Conservation (phyloP, 37 sponge, comb jelly and placozoan genomes). For the Axinella damicornis region DNA sequence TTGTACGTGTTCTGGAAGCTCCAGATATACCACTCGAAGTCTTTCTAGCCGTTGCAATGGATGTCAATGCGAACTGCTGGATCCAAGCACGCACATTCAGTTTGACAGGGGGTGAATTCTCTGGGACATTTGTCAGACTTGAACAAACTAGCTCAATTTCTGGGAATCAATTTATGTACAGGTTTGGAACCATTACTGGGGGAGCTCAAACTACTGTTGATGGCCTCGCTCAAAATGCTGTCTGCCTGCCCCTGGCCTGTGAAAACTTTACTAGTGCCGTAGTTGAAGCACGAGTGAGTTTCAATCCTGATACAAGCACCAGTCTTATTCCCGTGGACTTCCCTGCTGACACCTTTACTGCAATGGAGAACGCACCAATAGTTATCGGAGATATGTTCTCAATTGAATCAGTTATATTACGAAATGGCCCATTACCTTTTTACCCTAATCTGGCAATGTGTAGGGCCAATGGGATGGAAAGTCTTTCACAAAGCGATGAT, state of each 20-base stretch:
- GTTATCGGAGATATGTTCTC: not conserved
- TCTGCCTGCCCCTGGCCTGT: conserved; percentile 26
- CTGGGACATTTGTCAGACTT: too few species aligned
- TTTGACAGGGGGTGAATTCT: too few species aligned
- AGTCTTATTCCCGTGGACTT: conserved; percentile 2
- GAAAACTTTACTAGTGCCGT: not conserved
- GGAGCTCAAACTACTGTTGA: not conserved
- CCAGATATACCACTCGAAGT: not conserved
- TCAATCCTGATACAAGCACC: not conserved
- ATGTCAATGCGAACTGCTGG: too few species aligned
- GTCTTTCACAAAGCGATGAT: not conserved
- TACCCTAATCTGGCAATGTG: not conserved
- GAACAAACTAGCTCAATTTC: too few species aligned
- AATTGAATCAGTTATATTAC: not conserved
- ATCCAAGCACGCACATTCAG: too few species aligned
- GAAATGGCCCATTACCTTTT: not conserved
- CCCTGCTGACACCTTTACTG: not conserved
- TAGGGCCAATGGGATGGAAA: not conserved
- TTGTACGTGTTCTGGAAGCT: not conserved
- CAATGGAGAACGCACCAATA: not conserved
- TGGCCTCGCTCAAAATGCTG: not conserved
- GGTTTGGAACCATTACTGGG: conserved; percentile 8
- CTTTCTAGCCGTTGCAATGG: too few species aligned
- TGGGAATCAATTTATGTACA: not conserved
- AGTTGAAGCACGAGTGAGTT: not conserved